Base-by-base conservation (phyloP, 92 coral and sea anemone species). In the Micromussa lordhowensis region DNA sequence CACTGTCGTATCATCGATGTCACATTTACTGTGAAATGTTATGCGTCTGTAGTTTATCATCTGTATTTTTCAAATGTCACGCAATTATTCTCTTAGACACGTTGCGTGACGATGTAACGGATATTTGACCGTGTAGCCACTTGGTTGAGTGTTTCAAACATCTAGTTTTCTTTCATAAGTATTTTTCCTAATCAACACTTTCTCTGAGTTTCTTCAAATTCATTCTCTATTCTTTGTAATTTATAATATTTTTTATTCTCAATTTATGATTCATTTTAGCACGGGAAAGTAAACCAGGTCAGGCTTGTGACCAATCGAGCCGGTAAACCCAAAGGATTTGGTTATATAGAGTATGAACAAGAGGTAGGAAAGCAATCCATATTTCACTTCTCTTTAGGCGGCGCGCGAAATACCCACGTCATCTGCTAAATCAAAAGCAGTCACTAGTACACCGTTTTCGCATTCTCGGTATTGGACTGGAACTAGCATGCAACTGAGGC, bases 281-380 rank as follows among this genome's bases (percentile, higher is more conserved):
- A 94, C 73, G 99, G 99, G 36, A 91, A 93, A 68, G 80, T 97
- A 15, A 95, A 92, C 70, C 92, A 97, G 91, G 94, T 97, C 48
- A 96, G 99, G 30, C 92, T 97, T 14, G 99, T 96, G 31, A 93
- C 98, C 14, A 94, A 87, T 81, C 79, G 98, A 78, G 95, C 93
- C 11, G 99, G 99, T 9, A 97, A 97, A 84, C 94, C 97, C 14
- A 97, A 96, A 79, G 99, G 99, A 36, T 96, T 85, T 69, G 99
- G 96, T 17, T 97, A 97, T 71, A 94, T 97, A 29, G 98, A 97
- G 89, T 96, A 83, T 68, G 99, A 93, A 77, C 93, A 96, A 35
- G 98, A 97, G 98, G 99, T 97, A 76, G 74, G 89, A 0, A 34
- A 28, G 16, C 28, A 61, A 24, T 61, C 17, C 2, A 66, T 18